Conservation (phyloP, 2,797 vertebrate species). For the Carduelis carduelis region DNA sequence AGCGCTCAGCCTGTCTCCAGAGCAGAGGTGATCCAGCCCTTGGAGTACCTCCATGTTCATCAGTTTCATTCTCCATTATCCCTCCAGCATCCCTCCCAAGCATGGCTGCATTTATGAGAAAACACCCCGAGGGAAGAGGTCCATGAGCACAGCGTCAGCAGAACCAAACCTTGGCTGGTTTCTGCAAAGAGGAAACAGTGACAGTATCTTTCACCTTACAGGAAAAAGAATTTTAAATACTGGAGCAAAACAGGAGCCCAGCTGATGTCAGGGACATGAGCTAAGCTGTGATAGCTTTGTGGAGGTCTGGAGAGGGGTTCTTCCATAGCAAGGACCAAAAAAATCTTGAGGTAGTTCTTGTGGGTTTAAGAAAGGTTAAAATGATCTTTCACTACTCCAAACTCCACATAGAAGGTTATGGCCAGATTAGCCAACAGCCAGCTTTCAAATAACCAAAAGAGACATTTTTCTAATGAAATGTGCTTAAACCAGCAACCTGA, state of each 20-base stretch:
- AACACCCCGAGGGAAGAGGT: neutral
- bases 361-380: neutral
- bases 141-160: neutral
- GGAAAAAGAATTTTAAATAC: neutral
- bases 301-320: neutral
- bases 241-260: neutral
- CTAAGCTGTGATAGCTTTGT: neutral
- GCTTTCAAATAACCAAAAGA: neutral
- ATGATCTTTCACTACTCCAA: neutral
- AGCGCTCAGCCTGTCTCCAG: neutral
- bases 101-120: constrained; percentile 43
- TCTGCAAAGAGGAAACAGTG: neutral
- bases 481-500: neutral
- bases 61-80: constrained; percentile 39
- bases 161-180: neutral
- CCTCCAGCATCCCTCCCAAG: neutral
- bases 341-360: neutral
- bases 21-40: neutral
- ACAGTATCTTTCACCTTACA: neutral
- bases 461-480: neutral
- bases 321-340: neutral
- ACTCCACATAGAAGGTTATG: neutral
- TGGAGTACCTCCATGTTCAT: neutral
- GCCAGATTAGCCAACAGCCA: too few species aligned
- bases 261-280: neutral